These are phyloP conservation scores for Cepaea hortensis DNA, from an alignment of 2,888 invertebrate genomes.

Conservation along the genomic window DNA sequence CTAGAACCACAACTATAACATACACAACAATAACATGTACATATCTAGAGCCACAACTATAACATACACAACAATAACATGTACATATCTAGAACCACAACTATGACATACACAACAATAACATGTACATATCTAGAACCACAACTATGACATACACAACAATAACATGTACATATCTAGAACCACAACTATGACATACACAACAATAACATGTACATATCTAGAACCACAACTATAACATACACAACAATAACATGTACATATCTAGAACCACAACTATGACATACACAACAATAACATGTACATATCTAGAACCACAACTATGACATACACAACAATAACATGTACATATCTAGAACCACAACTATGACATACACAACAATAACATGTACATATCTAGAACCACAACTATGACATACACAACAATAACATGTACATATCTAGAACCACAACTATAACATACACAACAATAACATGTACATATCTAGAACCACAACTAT, in stretches of 20 bases:
- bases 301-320: too few relatives aligned
- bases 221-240: too few relatives aligned
- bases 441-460: not conserved
- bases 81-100: not conserved
- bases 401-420: too few relatives aligned
- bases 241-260: not conserved
- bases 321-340: not conserved
- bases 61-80: not conserved
- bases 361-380: not conserved
- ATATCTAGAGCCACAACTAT: too few relatives aligned
- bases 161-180: not conserved
- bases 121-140: not conserved
- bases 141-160: not conserved
- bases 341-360: not conserved
- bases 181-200: not conserved
- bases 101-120: not conserved
- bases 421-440: not conserved
- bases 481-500: too few relatives aligned
- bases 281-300: not conserved
- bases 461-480: not conserved
- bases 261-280: not conserved
- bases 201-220: not conserved
- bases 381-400: not conserved
- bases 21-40: not conserved
- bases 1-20: not conserved